phyloP scores from a whole-genome alignment of 2,888 invertebrate genomes.

The Bellardia pandia region DNA sequence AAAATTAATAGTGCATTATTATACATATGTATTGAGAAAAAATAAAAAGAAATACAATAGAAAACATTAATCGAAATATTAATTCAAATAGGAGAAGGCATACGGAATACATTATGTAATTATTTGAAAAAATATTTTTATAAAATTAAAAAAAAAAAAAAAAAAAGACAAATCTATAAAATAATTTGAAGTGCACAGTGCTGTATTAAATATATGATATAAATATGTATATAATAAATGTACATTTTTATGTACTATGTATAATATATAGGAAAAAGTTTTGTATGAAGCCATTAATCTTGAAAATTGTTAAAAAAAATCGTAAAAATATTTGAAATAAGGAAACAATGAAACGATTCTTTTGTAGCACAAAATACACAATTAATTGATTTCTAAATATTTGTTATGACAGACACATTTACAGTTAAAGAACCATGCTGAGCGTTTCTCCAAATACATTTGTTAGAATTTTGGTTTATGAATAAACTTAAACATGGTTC shows the following conservation, averaged over 20 bases:
- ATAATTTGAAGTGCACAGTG: conserved; percentile 56
- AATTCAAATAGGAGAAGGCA: conserved; percentile 58
- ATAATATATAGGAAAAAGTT: conserved; percentile 7
- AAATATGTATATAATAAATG: background rate
- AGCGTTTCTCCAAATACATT: conserved; percentile 40
- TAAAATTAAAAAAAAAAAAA: conserved; percentile 15
- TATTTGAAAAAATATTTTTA: conserved; percentile 1
- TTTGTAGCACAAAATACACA: conserved; percentile 64
- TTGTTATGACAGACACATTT: conserved; percentile 58
- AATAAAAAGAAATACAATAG: background rate
- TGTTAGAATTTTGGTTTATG: conserved; percentile 24
- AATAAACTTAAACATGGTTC: conserved; percentile 71
- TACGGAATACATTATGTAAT: conserved; percentile 32
- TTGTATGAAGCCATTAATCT: conserved; percentile 48
- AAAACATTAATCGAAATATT: conserved; percentile 15
- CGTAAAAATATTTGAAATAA: conserved; percentile 42
- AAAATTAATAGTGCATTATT: conserved; percentile 54
- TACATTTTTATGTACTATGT: background rate
- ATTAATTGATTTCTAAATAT: conserved; percentile 55
- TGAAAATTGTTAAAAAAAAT: conserved; percentile 30
- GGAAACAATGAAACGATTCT: conserved; percentile 36
- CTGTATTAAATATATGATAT: conserved; percentile 31
- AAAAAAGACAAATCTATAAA: conserved; percentile 14
- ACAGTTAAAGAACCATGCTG: conserved; percentile 63
- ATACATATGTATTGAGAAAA: conserved; percentile 17